Evolutionary conservation across 1,140 invertebrate genomes (phyloP).

Genomic region (Dufourea novaeangliae): DNA sequence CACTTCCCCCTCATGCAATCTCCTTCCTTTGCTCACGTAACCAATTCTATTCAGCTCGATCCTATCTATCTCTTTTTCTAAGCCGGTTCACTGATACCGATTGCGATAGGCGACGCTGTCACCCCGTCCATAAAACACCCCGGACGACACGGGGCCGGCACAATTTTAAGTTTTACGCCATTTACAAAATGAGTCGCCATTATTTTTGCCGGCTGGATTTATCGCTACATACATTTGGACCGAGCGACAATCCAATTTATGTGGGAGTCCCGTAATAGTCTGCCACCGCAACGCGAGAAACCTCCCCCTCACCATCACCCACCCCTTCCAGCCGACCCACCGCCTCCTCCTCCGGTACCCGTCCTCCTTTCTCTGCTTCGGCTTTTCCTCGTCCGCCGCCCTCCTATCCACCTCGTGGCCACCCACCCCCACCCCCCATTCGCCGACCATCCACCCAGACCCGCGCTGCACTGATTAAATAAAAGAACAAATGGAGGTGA

Average conservation of each 20-base stretch:
- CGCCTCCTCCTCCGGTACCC: conserved; percentile 40
- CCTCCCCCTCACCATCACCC: conserved; percentile 44
- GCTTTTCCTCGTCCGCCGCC: conserved; percentile 55
- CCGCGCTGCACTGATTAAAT: conserved; percentile 73
- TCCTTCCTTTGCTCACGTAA: conserved; percentile 49
- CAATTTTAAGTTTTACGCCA: conserved; percentile 79
- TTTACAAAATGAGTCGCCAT: conserved; percentile 80
- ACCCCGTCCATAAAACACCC: conserved; percentile 64
- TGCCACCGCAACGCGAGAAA: conserved; percentile 75
- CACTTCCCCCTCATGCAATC: conserved; percentile 18
- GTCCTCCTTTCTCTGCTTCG: conserved; percentile 52
- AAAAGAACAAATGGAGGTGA: conserved; percentile 71
- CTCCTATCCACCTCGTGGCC: conserved; percentile 32
- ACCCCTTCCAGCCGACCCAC: conserved; percentile 37
- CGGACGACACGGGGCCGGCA: conserved; percentile 57
- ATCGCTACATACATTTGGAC: conserved; percentile 77
- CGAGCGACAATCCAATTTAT: conserved; percentile 77
- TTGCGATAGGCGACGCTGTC: conserved; percentile 68
- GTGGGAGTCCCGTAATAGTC: conserved; percentile 77
- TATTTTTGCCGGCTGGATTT: conserved; percentile 77
- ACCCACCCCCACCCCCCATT: background rate
- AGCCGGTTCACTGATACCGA: conserved; percentile 50
- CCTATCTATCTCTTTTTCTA: conserved; percentile 45
- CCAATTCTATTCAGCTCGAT: conserved; percentile 41
- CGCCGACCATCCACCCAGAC: conserved; percentile 20